These are phyloP conservation scores for Semotilus atromaculatus DNA, from an alignment of 2,797 vertebrate genomes.

Conservation along the genomic window DNA sequence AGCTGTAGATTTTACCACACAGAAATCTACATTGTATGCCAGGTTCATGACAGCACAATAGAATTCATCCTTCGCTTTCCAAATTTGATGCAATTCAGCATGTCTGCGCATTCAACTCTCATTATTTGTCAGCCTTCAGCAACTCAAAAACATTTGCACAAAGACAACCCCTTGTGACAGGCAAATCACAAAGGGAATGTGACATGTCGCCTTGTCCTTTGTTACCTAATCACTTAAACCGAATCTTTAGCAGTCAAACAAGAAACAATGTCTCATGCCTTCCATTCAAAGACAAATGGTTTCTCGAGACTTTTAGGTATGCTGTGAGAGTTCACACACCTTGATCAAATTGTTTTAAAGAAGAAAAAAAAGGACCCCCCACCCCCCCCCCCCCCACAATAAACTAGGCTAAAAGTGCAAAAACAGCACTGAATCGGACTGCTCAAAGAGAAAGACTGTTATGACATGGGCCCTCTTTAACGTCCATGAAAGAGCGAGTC, in stretches of 20 bases:
- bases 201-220: constrained; percentile 61
- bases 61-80: constrained; percentile 34
- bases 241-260: constrained; percentile 56
- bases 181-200: constrained; percentile 60
- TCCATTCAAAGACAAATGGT: constrained; percentile 47
- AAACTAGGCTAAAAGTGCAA: constrained; percentile 20
- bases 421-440: not conserved
- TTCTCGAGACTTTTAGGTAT: constrained; percentile 45
- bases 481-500: constrained; percentile 54
- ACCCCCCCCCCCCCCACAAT: not conserved
- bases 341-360: constrained; percentile 45
- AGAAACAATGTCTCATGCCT: constrained; percentile 53
- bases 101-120: constrained; percentile 44
- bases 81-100: constrained; percentile 40
- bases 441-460: constrained; percentile 34
- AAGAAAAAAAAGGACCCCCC: constrained; percentile 19
- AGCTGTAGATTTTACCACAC: constrained; percentile 99
- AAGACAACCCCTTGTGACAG: constrained; percentile 57
- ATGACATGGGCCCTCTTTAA: constrained; percentile 61
- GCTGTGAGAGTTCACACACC: constrained; percentile 38
- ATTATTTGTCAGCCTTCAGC: constrained; percentile 60
- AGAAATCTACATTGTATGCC: constrained; percentile 99
- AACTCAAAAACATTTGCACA: constrained; percentile 56
- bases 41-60: constrained; percentile 93
- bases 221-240: constrained; percentile 62